Percentiles rank a stretch among this genome's conserved stretches.
phyloP scores from a whole-genome alignment of 1,140 invertebrate species.

The Zaprionus tsacasi region DNA sequence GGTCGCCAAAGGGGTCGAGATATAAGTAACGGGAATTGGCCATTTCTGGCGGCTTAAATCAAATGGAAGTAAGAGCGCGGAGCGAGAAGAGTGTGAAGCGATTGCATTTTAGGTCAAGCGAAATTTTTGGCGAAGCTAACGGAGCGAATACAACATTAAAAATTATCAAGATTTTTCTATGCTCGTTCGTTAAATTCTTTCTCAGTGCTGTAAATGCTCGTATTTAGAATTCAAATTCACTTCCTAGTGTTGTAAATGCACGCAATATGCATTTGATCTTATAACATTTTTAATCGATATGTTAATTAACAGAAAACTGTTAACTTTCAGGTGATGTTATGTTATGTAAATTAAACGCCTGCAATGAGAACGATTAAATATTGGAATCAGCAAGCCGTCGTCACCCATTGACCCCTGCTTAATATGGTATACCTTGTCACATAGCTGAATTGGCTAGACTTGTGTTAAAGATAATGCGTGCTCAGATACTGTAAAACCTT shows the following conservation, averaged over 20 bases:
- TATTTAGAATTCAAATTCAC: not conserved
- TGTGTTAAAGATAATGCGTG: not conserved
- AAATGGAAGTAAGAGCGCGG: conserved; percentile 12
- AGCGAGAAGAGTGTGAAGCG: conserved; percentile 12
- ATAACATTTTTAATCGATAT: not conserved
- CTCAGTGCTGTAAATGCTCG: not conserved
- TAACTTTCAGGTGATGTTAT: not conserved
- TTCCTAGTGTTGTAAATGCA: not conserved
- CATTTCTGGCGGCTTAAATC: conserved; percentile 25
- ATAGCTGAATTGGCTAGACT: not conserved
- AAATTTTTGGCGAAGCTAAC: not conserved
- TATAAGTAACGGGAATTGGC: conserved; percentile 18
- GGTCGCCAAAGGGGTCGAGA: conserved; percentile 25
- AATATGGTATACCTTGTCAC: conserved; percentile 6
- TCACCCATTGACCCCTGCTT: not conserved
- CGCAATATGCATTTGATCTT: not conserved
- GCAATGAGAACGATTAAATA: conserved; percentile 1
- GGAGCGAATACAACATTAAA: not conserved
- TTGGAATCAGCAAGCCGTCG: not conserved
- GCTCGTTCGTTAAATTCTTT: not conserved
- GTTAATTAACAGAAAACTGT: not conserved
- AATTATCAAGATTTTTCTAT: not conserved
- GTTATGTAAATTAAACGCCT: not conserved
- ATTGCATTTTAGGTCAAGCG: conserved; percentile 27
- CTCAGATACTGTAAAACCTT: conserved; percentile 2